Conservation (phyloP, 30 jellyfish, hydroid and myxozoan genomes). For the Turritopsis rubra region DNA sequence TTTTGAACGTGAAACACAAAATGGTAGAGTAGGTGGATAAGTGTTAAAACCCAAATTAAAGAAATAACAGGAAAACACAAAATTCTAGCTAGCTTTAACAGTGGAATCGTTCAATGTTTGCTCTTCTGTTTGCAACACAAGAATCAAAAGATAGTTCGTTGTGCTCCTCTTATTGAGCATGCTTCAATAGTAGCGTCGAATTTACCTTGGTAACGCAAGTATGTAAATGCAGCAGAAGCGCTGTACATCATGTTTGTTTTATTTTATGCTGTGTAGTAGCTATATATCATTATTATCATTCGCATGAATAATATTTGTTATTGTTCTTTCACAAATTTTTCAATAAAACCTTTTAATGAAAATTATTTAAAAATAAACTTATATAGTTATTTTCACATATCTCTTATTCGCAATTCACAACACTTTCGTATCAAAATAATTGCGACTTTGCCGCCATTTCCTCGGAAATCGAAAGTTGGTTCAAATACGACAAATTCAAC, state of each 20-base stretch:
- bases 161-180: constrained; percentile 4
- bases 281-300: no score
- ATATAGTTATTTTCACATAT: not conserved
- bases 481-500: no score
- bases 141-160: not conserved
- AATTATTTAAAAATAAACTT: not conserved
- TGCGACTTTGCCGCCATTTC: not conserved
- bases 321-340: no score
- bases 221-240: not conserved
- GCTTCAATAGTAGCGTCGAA: not conserved
- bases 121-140: not conserved
- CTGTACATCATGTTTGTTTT: not conserved
- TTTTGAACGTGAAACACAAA: no score
- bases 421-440: no score
- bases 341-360: no score
- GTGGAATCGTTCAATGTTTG: no score
- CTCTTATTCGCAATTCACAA: not conserved
- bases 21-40: no score
- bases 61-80: no score
- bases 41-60: no score
- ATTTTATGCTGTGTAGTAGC: not conserved
- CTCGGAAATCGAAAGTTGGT: not conserved
- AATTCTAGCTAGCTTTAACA: no score
- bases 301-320: no score
- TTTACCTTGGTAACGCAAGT: constrained; percentile 4